Evolutionary conservation across 2,113 vertebrate species (phyloP), one percentile per base, ranked within the genome.

Genomic region (Diadophis punctatus): DNA sequence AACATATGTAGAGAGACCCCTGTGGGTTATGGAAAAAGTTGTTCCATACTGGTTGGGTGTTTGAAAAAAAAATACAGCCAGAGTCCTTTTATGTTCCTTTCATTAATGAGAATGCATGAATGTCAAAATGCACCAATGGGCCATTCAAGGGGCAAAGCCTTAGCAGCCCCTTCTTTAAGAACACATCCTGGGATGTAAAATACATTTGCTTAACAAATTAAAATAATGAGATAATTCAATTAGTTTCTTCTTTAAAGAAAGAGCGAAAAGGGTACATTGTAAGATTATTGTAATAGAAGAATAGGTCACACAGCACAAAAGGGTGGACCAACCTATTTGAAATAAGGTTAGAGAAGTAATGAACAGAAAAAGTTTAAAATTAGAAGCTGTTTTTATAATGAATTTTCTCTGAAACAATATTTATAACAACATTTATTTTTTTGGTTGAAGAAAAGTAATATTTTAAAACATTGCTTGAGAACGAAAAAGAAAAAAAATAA

Each of bases 121-220:
- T 98, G 98, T 98, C 98, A 98, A 98, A 99, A 98, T 98, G 98
- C 98, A 97, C 98, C 98, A 98, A 98, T 98, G 98, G 97, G 98
- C 98, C 98, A 99, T 99, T 99, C 98, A 99, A 97, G 97, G 98
- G 97, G 98, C 98, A 98, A 98, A 99, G 98, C 98, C 98, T 98
- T 96, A 98, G 98, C 98, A 99, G 98, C 98, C 98, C 97, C 98
- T 96, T 98, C 97, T 98, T 98, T 98, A 99, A 98, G 98, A 98
- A 98, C 97, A 98, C 98, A 98, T 98, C 98, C 98, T 98, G 98
- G 98, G 98, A 98, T 97, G 97, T 98, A 98, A 99, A 99, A 99
- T 99, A 98, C 98, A 99, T 99, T 99, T 99, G 98, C 98, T 98
- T 99, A 99, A 99, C 99, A 99, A 99, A 99, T 98, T 98, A 98